These are phyloP conservation scores for Agrochola lota DNA, from an alignment of 2,888 invertebrate genomes.

Conservation along the genomic window DNA sequence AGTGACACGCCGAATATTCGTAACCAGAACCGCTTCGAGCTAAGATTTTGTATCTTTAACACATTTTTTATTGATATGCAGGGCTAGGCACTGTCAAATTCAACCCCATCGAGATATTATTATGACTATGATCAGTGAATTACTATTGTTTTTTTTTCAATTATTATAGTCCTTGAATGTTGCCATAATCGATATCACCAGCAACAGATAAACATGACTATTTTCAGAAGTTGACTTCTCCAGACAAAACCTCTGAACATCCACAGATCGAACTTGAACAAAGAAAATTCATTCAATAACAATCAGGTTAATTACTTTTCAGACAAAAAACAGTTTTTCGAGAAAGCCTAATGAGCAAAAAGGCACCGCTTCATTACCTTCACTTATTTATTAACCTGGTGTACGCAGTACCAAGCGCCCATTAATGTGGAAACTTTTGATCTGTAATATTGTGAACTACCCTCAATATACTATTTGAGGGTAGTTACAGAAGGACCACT, in stretches of 20 bases:
- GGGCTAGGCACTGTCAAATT: neutral
- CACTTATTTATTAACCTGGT: constrained; percentile 13
- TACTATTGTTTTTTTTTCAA: neutral
- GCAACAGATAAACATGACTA: neutral
- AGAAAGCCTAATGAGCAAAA: neutral
- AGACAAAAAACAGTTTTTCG: neutral
- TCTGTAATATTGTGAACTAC: constrained; percentile 13
- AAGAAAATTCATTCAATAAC: neutral
- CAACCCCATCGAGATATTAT: too few relatives aligned
- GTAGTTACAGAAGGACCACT: constrained; percentile 1
- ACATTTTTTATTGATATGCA: constrained; percentile 5
- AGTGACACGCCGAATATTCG: neutral
- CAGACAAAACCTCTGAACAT: neutral
- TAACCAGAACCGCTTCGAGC: neutral
- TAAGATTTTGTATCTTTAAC: neutral
- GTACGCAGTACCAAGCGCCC: constrained; percentile 6
- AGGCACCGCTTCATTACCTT: neutral
- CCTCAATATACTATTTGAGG: neutral
- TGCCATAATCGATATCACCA: neutral
- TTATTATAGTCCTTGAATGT: neutral
- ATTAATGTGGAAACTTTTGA: constrained; percentile 38
- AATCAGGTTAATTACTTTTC: neutral
- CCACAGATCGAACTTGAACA: neutral
- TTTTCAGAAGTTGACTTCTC: neutral
- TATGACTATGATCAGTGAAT: neutral